Conservation (phyloP, 2,113 vertebrate genomes). For the Cariama cristata region DNA sequence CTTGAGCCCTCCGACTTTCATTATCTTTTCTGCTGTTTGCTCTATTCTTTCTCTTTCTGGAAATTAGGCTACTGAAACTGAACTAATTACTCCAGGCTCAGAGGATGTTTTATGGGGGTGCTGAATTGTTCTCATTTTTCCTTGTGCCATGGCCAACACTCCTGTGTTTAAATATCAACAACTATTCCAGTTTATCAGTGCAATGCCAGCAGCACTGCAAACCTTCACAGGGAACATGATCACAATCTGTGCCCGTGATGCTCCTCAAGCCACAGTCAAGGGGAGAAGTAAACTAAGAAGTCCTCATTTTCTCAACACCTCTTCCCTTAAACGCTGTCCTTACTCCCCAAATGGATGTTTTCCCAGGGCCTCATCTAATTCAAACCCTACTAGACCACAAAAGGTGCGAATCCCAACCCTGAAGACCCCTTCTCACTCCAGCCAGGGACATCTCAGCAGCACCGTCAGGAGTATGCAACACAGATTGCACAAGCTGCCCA, state of each 20-base stretch:
- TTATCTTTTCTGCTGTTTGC: slow-evolving; percentile 15
- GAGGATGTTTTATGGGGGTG: not conserved
- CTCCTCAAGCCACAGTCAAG: not conserved
- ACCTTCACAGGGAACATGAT: not conserved
- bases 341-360: not conserved
- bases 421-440: not conserved
- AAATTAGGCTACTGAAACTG: slow-evolving; percentile 48
- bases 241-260: not conserved
- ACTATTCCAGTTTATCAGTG: not conserved
- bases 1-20: not conserved
- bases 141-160: not conserved
- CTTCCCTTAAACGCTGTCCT: not conserved
- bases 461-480: not conserved
- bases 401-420: not conserved
- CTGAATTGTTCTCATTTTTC: slow-evolving; percentile 12
- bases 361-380: not conserved
- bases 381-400: not conserved
- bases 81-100: slow-evolving; percentile 45
- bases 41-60: slow-evolving; percentile 12
- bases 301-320: not conserved
- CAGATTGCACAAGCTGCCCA: not conserved
- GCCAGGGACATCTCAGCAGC: not conserved
- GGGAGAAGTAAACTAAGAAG: not conserved
- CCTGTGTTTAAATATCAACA: not conserved
- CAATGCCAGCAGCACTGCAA: not conserved